Evolutionary conservation across 2,797 vertebrate species (phyloP).

Genomic region (Sphenopsis melanotis): DNA sequence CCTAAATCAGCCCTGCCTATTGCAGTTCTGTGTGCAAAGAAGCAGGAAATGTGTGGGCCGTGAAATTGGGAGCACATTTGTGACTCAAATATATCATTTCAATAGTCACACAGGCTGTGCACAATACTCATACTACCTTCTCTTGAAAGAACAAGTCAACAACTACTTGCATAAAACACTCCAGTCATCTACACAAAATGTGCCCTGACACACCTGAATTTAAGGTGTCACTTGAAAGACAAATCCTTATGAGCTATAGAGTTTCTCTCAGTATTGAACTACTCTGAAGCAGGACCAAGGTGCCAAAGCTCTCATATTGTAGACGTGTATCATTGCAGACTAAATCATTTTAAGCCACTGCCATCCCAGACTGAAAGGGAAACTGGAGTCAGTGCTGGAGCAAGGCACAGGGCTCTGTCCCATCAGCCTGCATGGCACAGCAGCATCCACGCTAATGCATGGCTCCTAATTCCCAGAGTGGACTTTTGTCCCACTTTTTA

Average conservation of each 20-base stretch:
- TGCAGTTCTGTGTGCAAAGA: neutral
- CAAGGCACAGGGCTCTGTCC: neutral
- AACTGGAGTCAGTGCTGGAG: neutral
- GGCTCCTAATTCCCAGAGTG: neutral
- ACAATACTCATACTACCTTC: neutral
- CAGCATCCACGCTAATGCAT: neutral
- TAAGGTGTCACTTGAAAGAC: neutral
- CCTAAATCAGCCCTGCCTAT: neutral
- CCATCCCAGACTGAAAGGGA: neutral
- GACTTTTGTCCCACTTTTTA: neutral
- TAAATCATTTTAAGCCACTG: neutral
- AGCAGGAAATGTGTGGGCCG: neutral
- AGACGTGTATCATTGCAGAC: neutral
- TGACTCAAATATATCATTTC: neutral
- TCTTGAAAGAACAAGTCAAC: neutral
- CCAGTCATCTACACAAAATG: neutral
- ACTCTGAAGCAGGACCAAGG: neutral
- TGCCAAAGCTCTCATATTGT: neutral
- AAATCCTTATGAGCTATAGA: neutral
- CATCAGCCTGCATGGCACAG: neutral
- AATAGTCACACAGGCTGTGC: rapidly evolving
- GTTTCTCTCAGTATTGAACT: neutral
- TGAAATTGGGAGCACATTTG: neutral
- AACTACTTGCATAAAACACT: neutral
- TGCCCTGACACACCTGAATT: neutral